Evolutionary conservation across 2,888 invertebrate species (phyloP).

Genomic region (Eristalis pertinax): DNA sequence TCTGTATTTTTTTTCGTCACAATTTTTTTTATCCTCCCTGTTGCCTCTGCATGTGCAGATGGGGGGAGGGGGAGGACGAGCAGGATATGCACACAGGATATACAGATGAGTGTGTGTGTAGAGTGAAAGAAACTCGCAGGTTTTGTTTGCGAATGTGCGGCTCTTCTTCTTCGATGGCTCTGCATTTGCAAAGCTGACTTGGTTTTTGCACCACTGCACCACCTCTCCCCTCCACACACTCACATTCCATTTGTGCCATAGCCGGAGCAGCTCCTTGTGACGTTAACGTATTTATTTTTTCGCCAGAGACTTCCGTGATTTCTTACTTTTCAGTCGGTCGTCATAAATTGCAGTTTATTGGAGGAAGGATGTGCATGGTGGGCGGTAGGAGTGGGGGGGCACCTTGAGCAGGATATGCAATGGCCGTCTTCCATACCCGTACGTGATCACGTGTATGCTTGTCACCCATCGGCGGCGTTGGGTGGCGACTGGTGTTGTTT

Average conservation of each 20-base stretch:
- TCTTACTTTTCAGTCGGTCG: conserved; percentile 71
- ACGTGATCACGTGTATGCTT: conserved; percentile 67
- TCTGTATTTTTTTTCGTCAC: background rate
- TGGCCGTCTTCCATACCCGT: conserved; percentile 54
- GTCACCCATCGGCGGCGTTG: conserved; percentile 47
- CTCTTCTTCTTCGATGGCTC: conserved; percentile 51
- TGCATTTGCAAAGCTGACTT: conserved; percentile 6
- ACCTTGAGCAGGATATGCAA: too few relatives aligned
- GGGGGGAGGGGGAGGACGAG: background rate
- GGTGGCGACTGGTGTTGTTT: background rate
- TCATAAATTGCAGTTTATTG: conserved; percentile 72
- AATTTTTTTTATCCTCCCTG: conserved; percentile 25
- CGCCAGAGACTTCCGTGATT: conserved; percentile 65
- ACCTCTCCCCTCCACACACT: background rate
- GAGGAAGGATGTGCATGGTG: conserved; percentile 52
- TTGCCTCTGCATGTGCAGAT: conserved; percentile 38
- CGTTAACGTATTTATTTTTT: conserved; percentile 56
- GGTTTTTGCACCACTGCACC: background rate
- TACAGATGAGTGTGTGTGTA: conserved; percentile 26
- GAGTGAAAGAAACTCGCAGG: conserved; percentile 54
- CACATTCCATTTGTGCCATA: conserved; percentile 3
- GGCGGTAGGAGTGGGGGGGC: too few relatives aligned
- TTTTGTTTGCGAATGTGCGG: conserved; percentile 70
- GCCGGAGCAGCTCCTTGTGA: conserved; percentile 41
- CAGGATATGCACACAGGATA: conserved; percentile 53